phyloP scores from a whole-genome alignment of 2,113 vertebrate species.

The Pardalotus punctatus region DNA sequence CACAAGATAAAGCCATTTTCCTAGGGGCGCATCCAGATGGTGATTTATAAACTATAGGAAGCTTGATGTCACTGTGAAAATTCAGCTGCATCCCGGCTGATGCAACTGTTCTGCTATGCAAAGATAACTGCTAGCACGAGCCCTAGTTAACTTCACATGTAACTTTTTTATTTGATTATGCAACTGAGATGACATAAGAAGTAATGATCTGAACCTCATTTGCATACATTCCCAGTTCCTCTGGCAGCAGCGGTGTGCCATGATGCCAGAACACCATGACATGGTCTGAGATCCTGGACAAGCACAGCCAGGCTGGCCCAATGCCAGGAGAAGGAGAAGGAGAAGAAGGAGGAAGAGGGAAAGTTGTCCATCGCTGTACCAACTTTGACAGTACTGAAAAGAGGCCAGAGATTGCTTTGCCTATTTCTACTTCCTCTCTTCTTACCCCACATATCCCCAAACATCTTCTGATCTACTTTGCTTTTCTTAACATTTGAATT shows the following conservation, averaged over 20 bases:
- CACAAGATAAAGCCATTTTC: constrained; percentile 50
- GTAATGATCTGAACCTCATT: neutral
- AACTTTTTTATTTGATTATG: neutral
- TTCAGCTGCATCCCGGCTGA: neutral
- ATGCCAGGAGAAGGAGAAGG: neutral
- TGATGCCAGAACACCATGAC: neutral
- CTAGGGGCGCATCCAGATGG: neutral
- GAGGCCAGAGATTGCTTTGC: neutral
- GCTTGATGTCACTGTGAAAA: constrained; percentile 38
- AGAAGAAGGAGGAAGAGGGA: neutral
- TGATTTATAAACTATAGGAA: constrained; percentile 50
- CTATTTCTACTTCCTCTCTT: neutral
- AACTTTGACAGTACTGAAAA: neutral
- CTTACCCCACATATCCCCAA: neutral
- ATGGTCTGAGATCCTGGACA: neutral
- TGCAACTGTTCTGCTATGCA: neutral
- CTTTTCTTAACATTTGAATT: neutral
- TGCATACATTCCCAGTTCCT: neutral
- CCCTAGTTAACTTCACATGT: neutral
- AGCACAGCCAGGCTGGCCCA: neutral
- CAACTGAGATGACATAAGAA: neutral
- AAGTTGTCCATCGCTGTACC: neutral
- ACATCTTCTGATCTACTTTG: neutral
- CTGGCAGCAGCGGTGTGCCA: neutral
- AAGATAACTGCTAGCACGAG: neutral